These are phyloP conservation scores for Galaxias olidus DNA, from an alignment of 2,797 vertebrate genomes.

Conservation along the genomic window DNA sequence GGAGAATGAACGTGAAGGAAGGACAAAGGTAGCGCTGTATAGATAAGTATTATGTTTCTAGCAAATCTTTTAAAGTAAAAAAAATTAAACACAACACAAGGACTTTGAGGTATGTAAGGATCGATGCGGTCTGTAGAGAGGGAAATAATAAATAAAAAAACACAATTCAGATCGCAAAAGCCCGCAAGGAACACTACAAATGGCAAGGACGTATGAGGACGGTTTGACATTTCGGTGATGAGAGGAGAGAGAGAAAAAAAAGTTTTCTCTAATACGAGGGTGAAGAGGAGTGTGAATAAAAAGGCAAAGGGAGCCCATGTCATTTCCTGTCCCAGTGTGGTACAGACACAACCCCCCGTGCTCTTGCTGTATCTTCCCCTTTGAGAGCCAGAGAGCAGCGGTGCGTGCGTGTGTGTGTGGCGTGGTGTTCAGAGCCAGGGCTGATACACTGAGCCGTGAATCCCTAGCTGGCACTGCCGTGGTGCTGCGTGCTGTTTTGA, in stretches of 20 bases:
- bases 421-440: slow-evolving; percentile 4
- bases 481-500: slow-evolving; percentile 12
- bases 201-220: too few relatives aligned
- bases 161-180: too few relatives aligned
- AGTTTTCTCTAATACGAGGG: too few relatives aligned
- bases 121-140: too few relatives aligned
- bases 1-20: background rate
- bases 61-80: too few relatives aligned
- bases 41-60: too few relatives aligned
- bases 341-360: slow-evolving; percentile 17
- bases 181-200: too few relatives aligned
- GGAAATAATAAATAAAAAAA: too few relatives aligned
- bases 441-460: slow-evolving; percentile 46
- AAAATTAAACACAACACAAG: too few relatives aligned
- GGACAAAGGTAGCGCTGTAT: background rate
- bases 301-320: slow-evolving; percentile 21
- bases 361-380: slow-evolving; percentile 28
- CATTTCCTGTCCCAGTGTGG: slow-evolving; percentile 27
- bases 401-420: slow-evolving; percentile 35
- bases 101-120: too few relatives aligned
- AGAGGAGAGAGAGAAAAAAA: too few relatives aligned
- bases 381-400: slow-evolving; percentile 31
- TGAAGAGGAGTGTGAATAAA: background rate
- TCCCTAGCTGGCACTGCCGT: slow-evolving; percentile 56
- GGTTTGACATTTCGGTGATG: too few relatives aligned